Evolutionary conservation across 2,888 invertebrate genomes (phyloP), one percentile per base, ranked within the genome.

Genomic region (Protodeltote pygarga): DNA sequence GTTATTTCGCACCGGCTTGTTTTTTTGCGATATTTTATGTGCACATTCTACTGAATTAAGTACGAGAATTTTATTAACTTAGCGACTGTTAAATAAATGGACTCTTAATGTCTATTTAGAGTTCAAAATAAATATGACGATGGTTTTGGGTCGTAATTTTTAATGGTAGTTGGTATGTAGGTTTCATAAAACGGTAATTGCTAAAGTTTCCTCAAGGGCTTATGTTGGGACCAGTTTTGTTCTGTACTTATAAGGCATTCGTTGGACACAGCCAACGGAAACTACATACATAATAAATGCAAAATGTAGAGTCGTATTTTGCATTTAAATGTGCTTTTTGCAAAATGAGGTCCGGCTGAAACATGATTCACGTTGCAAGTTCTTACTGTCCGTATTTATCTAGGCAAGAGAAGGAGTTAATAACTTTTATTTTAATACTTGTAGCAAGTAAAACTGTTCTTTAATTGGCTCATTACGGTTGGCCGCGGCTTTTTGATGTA

Each of bases 21-120:
- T 71, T 71, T 71, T 70, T 64, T 62, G n/a, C n/a, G 53, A 62
- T 65, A 63, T 66, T 75, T 73, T 73, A 74, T 67, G 64, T 55
- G 49, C 63, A 51, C 69, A 67, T 73, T 68, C 71, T 49, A 62
- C 44, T 25, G 61, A 55, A 75, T 70, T 57, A 70, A 69, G 68
- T 65, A 69, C 61, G 55, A 46, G 62, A 72, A 70, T 65, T 71
- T 63, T 62, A 61, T 67, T 65, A 63, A 64, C 60, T 61, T 51
- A 24, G 42, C 20, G 25, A 49, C 32, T 34, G 55, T 65, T 52
- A 54, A 66, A 72, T 59, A 54, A 72, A 71, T 62, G 46, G 46
- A 60, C 54, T 52, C 50, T 59, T 54, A 45, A 63, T 52, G 44
- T 62, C 51, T 57, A 58, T 70, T 63, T 65, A 40, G 46, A 65